Percentiles rank a stretch among this genome's conserved stretches.
Evolutionary conservation across 2,797 vertebrate genomes (phyloP).

Genomic region (Macrochelys suwanniensis): DNA sequence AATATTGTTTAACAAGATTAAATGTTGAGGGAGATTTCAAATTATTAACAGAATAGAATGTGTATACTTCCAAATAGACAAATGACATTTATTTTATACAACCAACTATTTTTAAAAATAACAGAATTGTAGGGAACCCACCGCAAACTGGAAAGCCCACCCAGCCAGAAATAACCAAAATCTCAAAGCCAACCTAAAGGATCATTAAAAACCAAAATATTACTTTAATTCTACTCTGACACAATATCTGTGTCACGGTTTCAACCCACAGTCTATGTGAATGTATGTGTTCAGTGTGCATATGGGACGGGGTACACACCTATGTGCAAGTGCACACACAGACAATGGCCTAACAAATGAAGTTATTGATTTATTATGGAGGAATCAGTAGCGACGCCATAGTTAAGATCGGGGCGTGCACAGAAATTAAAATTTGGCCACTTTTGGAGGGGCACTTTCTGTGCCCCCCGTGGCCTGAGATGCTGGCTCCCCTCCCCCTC

Average conservation of each 20-base stretch:
- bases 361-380: neutral
- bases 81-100: neutral
- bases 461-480: too few relatives aligned
- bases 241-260: neutral
- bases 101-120: neutral
- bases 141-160: neutral
- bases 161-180: neutral
- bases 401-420: neutral
- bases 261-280: fast-evolving
- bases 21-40: neutral
- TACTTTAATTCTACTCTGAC: neutral
- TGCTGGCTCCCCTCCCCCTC: too few relatives aligned
- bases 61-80: neutral
- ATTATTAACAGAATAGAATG: neutral
- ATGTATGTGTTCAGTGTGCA: neutral
- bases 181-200: neutral
- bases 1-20: neutral
- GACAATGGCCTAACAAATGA: neutral
- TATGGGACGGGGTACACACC: neutral
- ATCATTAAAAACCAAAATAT: neutral
- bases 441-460: too few relatives aligned
- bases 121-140: neutral
- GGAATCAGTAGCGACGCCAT: neutral
- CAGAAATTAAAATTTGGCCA: too few relatives aligned
- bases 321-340: fast-evolving